Evolutionary conservation across 92 coral and sea anemone genomes (phyloP).

Genomic region (Porites cylindrica): DNA sequence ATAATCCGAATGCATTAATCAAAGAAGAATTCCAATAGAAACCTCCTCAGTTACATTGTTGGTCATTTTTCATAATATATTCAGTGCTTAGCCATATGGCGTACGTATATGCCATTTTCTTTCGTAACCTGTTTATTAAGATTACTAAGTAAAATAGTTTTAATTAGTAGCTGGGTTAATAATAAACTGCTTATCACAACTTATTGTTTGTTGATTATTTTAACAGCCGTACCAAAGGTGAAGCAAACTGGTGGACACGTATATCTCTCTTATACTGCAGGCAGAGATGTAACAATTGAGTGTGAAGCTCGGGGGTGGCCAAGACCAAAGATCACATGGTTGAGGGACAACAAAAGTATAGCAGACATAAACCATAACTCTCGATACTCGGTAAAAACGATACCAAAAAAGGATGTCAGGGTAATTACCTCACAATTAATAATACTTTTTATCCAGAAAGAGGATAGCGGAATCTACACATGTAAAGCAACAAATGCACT

Average conservation of each 20-base stretch:
- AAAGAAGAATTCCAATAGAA: too few species aligned
- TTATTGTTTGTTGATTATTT: not conserved
- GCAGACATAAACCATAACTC: not conserved
- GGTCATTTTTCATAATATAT: too few species aligned
- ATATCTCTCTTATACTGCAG: not conserved
- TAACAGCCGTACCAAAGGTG: constrained; percentile 25
- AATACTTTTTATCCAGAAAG: not conserved
- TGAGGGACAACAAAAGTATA: constrained; percentile 29
- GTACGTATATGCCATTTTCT: too few species aligned
- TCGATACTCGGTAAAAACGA: not conserved
- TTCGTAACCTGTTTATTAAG: too few species aligned
- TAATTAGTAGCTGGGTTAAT: not conserved
- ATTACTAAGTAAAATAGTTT: too few species aligned
- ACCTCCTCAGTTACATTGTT: too few species aligned
- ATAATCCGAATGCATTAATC: too few species aligned
- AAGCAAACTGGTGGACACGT: not conserved
- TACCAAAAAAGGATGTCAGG: not conserved
- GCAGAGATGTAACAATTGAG: not conserved
- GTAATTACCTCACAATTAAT: not conserved
- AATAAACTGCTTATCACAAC: not conserved
- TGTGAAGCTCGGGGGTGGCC: constrained; percentile 64
- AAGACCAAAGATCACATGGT: constrained; percentile 35
- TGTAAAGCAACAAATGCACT: constrained; percentile 44
- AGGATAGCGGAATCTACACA: constrained; percentile 24
- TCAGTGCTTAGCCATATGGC: too few species aligned